Base-by-base conservation (phyloP, 2,888 invertebrate species). In the Tinea pellionella region DNA sequence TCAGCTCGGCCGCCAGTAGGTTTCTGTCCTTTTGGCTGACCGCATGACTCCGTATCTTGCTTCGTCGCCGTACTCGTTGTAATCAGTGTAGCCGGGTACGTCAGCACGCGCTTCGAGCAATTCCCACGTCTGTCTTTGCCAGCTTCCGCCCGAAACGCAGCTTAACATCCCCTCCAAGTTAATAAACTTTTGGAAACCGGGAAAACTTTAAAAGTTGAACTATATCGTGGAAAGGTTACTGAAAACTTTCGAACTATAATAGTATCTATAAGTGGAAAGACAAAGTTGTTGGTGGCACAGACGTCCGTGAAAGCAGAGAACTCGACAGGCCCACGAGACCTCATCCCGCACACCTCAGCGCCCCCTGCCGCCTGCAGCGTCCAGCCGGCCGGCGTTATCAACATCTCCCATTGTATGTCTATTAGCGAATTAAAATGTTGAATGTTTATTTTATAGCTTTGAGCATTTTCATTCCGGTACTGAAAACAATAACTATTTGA, bases 1-100 rank as follows among this genome's bases (percentile, higher is more conserved):
- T 74, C 81, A 77, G 78, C 80, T 78, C 76, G 77, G 78, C 75
- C 76, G 80, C 81, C 87, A 85, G 88, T 88, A 88, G 88, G 88
- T 87, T 88, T 85, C 87, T 83, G 87, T 88, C 88, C 86, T 85
- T 85, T 87, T 85, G 87, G 88, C 88, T 88, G 88, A 88, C 88
- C 88, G 88, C 88, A 88, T 88, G 88, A 87, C 88, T 88, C 86
- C 86, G 86, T 81, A 87, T 85, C 73, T 82, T 77, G 88, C 88
- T 88, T 88, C 84, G 85, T 80, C 78, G 87, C 86, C 83, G 80
- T 77, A 78, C 80, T 83, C 76, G 80, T 80, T 80, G 80, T 84
- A 80, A 80, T 71, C 79, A 74, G 76, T 80, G 77, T 79, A 62
- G 60, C 60, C 63, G 56, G 59, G 51, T 32, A 77, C 78, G 80